These are phyloP conservation scores for Drosophila lacicola DNA, from an alignment of 2,888 invertebrate genomes.

Conservation along the genomic window DNA sequence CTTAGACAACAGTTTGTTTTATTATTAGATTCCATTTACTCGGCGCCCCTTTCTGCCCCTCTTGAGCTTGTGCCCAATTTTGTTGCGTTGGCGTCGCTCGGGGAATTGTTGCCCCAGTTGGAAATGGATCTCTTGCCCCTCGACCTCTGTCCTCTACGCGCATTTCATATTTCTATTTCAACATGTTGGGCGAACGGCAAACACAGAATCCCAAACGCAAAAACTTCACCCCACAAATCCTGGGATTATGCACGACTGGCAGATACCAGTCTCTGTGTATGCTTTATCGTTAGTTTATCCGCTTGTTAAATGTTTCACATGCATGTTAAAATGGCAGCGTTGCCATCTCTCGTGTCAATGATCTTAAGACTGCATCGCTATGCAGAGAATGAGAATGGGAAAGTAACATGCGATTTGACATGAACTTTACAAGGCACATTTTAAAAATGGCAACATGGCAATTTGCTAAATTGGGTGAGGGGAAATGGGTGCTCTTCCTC, in stretches of 20 bases:
- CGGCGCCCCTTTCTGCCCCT: not conserved
- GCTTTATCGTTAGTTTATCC: no score
- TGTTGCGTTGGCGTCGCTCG: conserved; percentile 22
- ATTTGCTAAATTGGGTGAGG: no score
- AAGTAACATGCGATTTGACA: not conserved
- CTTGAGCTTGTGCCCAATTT: conserved; percentile 23
- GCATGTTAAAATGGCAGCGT: no score
- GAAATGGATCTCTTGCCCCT: conserved; percentile 31
- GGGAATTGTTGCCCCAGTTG: conserved; percentile 32
- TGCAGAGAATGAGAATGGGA: no score
- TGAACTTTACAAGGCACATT: not conserved
- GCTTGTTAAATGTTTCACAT: no score
- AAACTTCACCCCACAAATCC: conserved; percentile 1
- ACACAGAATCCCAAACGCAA: conserved; percentile 15
- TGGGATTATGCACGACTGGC: not conserved
- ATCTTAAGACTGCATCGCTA: no score
- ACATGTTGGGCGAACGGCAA: conserved; percentile 9
- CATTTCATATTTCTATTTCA: conserved; percentile 41
- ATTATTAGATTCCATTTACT: conserved; percentile 56
- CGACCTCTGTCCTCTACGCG: conserved; percentile 32
- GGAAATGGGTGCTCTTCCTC: no score
- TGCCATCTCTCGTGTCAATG: no score
- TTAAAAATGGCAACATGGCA: no score
- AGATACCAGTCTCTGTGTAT: not conserved
- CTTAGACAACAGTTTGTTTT: conserved; percentile 36